A percentile compares a stretch with the other conserved stretches of the same genome.
Evolutionary conservation across 2,797 vertebrate genomes (phyloP).

Genomic region (Sarcoramphus papa): DNA sequence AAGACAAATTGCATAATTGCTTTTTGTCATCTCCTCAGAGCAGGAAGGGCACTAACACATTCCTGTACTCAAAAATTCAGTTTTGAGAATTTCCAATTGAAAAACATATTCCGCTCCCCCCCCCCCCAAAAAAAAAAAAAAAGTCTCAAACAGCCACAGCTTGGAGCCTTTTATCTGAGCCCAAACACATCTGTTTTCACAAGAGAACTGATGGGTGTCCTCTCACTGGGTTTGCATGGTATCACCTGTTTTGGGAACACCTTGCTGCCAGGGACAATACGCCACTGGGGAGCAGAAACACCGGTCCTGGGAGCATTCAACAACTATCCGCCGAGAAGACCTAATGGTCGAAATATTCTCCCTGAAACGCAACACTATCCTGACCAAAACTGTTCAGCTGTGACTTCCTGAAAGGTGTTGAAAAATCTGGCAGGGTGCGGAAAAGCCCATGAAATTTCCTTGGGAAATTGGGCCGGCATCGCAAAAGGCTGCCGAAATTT

Average conservation of each 20-base stretch:
- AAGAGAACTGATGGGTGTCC: not conserved
- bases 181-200: not conserved
- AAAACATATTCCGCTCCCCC: not conserved
- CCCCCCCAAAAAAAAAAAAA: rapidly evolving
- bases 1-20: not conserved
- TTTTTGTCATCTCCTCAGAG: not conserved
- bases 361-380: not conserved
- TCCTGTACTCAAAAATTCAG: not conserved
- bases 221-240: not conserved
- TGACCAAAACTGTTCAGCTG: slow-evolving; percentile 12
- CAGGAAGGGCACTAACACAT: not conserved
- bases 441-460: slow-evolving; percentile 39
- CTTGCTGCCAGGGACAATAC: not conserved
- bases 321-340: not conserved
- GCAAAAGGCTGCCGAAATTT: not conserved
- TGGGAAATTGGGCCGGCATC: not conserved
- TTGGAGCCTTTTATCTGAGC: not conserved
- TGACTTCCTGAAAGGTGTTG: slow-evolving; percentile 34
- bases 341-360: not conserved
- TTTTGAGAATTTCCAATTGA: not conserved
- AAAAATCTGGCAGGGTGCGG: slow-evolving; percentile 24
- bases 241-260: not conserved
- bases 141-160: not conserved
- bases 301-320: not conserved
- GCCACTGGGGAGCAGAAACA: not conserved